Conservation (phyloP, 2,113 vertebrate genomes). For the Phylloscopus trochilus region DNA sequence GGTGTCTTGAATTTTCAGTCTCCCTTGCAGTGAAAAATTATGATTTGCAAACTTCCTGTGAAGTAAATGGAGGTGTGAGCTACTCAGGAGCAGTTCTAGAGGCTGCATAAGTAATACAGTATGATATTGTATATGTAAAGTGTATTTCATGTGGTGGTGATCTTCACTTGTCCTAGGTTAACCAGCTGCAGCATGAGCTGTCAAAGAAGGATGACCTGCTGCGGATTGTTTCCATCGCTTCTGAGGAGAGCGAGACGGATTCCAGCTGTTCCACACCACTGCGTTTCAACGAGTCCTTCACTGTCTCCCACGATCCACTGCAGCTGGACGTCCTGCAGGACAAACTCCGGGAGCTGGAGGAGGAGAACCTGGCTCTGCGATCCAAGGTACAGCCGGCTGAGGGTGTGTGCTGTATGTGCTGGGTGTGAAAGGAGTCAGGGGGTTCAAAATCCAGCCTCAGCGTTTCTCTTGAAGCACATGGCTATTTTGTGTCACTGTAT, state of each 20-base stretch:
- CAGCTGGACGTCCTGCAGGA: conserved; percentile 89
- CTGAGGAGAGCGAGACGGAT: conserved; percentile 93
- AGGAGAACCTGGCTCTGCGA: conserved; percentile 89
- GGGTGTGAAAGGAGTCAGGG: neutral
- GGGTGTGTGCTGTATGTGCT: rapidly evolving
- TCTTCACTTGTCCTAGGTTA: conserved; percentile 76
- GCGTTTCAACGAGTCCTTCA: conserved; percentile 74
- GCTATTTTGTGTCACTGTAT: neutral
- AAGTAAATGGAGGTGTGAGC: neutral
- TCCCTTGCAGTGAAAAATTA: neutral
- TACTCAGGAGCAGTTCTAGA: neutral
- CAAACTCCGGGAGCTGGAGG: conserved; percentile 93
- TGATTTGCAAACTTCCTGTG: neutral
- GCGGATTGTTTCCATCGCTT: conserved; percentile 89
- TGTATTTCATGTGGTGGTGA: neutral
- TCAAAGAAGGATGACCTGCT: conserved; percentile 94
- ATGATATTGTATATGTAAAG: neutral
- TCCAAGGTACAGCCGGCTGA: conserved; percentile 75
- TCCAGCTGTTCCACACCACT: conserved; percentile 89
- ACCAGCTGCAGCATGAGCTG: conserved; percentile 94
- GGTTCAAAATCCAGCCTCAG: neutral
- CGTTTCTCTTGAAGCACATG: neutral
- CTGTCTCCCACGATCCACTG: conserved; percentile 72
- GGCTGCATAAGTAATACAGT: neutral
- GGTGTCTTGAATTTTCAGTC: neutral